Conservation (phyloP, 2,113 vertebrate genomes). For the Heloderma charlesbogerti region DNA sequence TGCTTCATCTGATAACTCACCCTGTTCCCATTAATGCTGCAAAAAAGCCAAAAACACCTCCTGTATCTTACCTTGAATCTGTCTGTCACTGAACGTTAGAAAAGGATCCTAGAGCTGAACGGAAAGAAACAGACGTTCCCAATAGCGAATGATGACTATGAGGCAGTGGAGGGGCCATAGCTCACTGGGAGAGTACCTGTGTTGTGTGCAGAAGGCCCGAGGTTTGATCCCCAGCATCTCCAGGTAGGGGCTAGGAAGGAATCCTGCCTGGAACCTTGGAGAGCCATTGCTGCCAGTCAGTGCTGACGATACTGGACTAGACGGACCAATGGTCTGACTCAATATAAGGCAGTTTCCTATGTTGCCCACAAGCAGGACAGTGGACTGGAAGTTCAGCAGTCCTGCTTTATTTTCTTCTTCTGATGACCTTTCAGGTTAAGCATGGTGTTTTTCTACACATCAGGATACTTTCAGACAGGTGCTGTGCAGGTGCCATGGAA, state of each 20-base stretch:
- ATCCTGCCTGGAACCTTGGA: too few relatives aligned
- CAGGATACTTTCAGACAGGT: not conserved
- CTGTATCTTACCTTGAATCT: slow-evolving; percentile 53
- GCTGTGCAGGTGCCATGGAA: not conserved
- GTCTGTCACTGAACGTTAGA: slow-evolving; percentile 66
- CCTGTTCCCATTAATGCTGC: slow-evolving; percentile 6
- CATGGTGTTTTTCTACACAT: not conserved
- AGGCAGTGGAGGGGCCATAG: not conserved
- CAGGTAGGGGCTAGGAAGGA: too few relatives aligned
- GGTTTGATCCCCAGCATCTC: too few relatives aligned
- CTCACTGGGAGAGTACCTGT: too few relatives aligned
- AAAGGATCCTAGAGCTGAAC: slow-evolving; percentile 51
- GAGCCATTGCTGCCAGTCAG: too few relatives aligned
- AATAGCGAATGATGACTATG: not conserved
- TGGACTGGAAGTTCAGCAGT: not conserved
- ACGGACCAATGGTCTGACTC: too few relatives aligned
- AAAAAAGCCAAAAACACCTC: slow-evolving; percentile 43
- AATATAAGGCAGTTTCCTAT: not conserved
- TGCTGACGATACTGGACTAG: too few relatives aligned
- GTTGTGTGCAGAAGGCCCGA: too few relatives aligned
- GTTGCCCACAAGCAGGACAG: not conserved
- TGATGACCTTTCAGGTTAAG: not conserved
- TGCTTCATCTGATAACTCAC: slow-evolving; percentile 49
- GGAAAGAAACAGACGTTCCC: not conserved
- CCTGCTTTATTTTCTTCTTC: slow-evolving; percentile 1